phyloP scores from a whole-genome alignment of 2,888 invertebrate species.

The Hyposoter dolosus region DNA sequence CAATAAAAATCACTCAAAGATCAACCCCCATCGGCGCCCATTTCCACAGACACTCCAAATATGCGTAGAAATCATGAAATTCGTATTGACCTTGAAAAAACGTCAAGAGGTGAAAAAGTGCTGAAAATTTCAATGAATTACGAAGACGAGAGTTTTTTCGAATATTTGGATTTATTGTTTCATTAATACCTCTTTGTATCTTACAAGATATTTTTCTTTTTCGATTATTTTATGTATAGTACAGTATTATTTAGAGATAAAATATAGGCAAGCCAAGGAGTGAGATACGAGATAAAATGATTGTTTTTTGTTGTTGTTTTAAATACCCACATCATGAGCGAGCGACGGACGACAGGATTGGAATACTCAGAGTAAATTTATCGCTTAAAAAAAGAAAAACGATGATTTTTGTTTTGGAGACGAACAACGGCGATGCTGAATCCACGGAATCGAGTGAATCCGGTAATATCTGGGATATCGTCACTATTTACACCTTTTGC shows the following conservation, averaged over 20 bases:
- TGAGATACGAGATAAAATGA: constrained; percentile 62
- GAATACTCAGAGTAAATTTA: constrained; percentile 61
- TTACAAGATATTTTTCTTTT: constrained; percentile 63
- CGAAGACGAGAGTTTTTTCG: neutral
- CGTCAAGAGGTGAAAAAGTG: neutral
- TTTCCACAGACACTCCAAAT: neutral
- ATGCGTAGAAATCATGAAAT: neutral
- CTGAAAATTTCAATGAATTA: neutral
- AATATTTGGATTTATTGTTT: constrained; percentile 47
- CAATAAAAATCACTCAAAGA: neutral
- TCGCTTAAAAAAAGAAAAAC: constrained; percentile 37
- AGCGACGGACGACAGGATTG: constrained; percentile 49
- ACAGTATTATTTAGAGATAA: constrained; percentile 40
- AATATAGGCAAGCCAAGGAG: constrained; percentile 71
- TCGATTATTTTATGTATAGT: constrained; percentile 50
- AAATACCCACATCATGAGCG: constrained; percentile 62
- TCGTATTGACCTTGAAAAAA: neutral
- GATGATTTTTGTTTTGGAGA: constrained; percentile 28
- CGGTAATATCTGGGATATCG: constrained; percentile 10
- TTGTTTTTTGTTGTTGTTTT: constrained; percentile 32
- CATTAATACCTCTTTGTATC: constrained; percentile 63
- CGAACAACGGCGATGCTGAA: constrained; percentile 37
- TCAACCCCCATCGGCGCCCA: neutral
- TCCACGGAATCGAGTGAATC: constrained; percentile 15
- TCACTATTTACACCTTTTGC: constrained; percentile 57